Percentiles rank a stretch among this genome's conserved stretches.
phyloP scores from a whole-genome alignment of 2,113 vertebrate genomes.

The Strix aluco region DNA sequence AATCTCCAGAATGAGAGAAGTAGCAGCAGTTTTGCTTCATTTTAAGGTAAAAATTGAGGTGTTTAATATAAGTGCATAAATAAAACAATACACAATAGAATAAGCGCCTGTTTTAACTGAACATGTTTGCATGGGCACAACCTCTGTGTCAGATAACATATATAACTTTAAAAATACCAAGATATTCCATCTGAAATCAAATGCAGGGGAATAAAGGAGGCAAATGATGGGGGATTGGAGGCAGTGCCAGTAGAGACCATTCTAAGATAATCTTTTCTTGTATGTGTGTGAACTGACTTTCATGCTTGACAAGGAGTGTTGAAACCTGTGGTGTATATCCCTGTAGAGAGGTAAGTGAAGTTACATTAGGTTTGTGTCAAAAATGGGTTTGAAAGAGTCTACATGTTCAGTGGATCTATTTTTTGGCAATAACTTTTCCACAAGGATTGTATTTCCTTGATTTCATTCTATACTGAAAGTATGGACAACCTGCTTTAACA shows the following conservation, averaged over 20 bases:
- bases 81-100: accelerated
- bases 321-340: not conserved
- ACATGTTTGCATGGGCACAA: not conserved
- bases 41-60: conserved; percentile 87
- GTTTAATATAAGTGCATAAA: not conserved
- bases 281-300: not conserved
- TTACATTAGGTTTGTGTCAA: not conserved
- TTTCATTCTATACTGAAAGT: not conserved
- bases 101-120: not conserved
- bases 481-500: not conserved
- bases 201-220: not conserved
- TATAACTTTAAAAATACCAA: not conserved
- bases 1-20: conserved; percentile 96
- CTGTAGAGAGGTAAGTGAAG: not conserved
- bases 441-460: not conserved
- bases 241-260: not conserved
- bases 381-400: not conserved
- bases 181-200: not conserved
- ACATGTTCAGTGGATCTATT: accelerated
- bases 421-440: not conserved
- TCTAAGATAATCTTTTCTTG: not conserved
- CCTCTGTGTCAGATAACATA: accelerated
- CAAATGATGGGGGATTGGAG: not conserved
- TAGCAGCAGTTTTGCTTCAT: conserved; percentile 96
- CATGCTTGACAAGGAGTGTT: not conserved